A percentile compares a stretch with the other conserved stretches of the same genome.
Evolutionary conservation across 1,140 invertebrate genomes (phyloP).

Genomic region (Euschistus heros): DNA sequence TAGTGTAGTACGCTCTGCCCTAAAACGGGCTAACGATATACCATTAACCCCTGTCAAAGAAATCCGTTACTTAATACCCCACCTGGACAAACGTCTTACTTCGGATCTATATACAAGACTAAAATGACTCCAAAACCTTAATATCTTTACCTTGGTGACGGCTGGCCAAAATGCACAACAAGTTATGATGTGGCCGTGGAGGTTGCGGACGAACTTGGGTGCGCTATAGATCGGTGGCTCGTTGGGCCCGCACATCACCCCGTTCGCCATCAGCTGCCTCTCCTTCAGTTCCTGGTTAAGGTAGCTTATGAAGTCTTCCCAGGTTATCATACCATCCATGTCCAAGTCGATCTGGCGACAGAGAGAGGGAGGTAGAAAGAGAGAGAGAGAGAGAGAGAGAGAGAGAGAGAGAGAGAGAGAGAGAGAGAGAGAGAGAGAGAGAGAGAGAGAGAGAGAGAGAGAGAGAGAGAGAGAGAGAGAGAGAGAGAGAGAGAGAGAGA

Average conservation of each 20-base stretch:
- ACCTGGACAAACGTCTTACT: too few relatives aligned
- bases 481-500: conserved; percentile 12
- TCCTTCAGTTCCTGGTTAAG: background rate
- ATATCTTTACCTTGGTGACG: background rate
- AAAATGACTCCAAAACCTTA: too few relatives aligned
- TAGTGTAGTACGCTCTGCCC: too few relatives aligned
- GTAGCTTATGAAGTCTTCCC: background rate
- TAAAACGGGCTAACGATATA: too few relatives aligned
- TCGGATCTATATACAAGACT: too few relatives aligned
- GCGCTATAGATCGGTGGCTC: background rate
- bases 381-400: conserved; percentile 4
- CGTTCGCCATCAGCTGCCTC: background rate
- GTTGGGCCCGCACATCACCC: background rate
- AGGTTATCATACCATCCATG: background rate
- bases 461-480: conserved; percentile 16
- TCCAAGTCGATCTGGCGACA: conserved; percentile 8
- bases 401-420: conserved; percentile 17
- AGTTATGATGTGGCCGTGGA: background rate
- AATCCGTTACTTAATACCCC: too few relatives aligned
- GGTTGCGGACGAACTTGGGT: background rate
- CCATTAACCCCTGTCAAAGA: too few relatives aligned
- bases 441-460: background rate
- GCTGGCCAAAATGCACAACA: background rate
- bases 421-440: conserved; percentile 1
- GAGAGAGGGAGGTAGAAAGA: conserved; percentile 15